Conservation (phyloP, 1,140 invertebrate species). For the Megathymus violae region DNA sequence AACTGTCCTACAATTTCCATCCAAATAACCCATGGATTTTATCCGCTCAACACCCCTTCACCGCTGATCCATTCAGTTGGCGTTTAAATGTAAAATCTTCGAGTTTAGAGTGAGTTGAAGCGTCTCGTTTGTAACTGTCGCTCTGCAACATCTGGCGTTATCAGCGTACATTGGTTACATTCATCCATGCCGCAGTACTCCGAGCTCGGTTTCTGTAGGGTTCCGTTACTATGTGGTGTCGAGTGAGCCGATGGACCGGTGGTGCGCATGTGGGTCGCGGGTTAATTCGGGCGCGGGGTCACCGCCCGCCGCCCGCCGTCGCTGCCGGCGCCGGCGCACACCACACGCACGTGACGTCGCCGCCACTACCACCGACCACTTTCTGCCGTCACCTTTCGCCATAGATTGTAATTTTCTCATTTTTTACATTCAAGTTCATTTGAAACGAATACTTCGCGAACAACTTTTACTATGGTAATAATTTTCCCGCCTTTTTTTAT, state of each 20-base stretch:
- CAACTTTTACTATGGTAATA: not conserved
- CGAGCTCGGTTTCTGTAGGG: too few relatives aligned
- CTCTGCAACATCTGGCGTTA: too few relatives aligned
- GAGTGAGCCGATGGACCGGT: constrained; percentile 3
- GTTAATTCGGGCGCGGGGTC: constrained; percentile 66
- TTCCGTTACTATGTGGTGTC: not conserved
- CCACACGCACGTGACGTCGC: constrained; percentile 7
- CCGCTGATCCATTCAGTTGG: too few relatives aligned
- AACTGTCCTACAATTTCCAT: too few relatives aligned
- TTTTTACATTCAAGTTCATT: too few relatives aligned
- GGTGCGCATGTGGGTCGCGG: constrained; percentile 44
- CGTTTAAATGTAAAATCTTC: too few relatives aligned
- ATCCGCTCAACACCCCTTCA: too few relatives aligned
- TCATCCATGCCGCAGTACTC: too few relatives aligned
- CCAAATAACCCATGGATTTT: too few relatives aligned
- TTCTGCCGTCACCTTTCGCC: not conserved
- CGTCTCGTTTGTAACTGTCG: too few relatives aligned
- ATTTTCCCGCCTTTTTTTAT: not conserved
- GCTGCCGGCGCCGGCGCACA: constrained; percentile 14
- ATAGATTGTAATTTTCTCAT: not conserved
- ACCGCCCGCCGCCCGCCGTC: constrained; percentile 47
- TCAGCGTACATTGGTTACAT: too few relatives aligned
- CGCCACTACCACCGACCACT: not conserved
- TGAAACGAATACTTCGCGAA: not conserved
- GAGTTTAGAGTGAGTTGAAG: too few relatives aligned